These are phyloP conservation scores for Sebastes minor DNA, from an alignment of 2,797 vertebrate genomes.

Conservation along the genomic window DNA sequence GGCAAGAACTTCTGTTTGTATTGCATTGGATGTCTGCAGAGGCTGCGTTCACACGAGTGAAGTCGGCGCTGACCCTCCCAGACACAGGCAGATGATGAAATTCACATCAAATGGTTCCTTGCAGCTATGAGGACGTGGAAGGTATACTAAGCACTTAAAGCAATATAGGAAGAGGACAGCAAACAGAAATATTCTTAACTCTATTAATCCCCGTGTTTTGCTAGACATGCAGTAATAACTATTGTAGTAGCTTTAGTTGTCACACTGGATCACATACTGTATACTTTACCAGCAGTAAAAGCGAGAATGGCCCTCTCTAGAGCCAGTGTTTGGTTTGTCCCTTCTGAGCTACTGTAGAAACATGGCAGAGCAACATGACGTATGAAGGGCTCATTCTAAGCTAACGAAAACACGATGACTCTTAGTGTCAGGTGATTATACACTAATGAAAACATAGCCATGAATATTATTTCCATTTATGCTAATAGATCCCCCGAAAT, in stretches of 20 bases:
- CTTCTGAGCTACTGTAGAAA: too few species aligned
- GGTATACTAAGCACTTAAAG: not conserved
- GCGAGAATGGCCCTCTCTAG: accelerated
- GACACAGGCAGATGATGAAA: not conserved
- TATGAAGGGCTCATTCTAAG: too few species aligned
- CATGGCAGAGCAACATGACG: too few species aligned
- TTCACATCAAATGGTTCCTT: not conserved
- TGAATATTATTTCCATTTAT: too few species aligned
- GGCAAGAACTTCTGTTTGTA: not conserved
- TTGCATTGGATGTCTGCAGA: not conserved
- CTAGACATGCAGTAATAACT: not conserved
- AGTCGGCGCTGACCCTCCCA: not conserved
- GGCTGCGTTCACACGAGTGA: not conserved
- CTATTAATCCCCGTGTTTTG: not conserved
- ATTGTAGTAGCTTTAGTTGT: not conserved
- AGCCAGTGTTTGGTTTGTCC: too few species aligned
- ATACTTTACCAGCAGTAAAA: not conserved
- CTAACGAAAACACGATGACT: too few species aligned
- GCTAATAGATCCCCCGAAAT: not conserved
- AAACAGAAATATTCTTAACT: not conserved
- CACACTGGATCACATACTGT: not conserved
- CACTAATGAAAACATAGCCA: too few species aligned
- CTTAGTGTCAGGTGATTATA: too few species aligned
- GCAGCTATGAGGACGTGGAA: not conserved
- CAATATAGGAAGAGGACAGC: not conserved